Evolutionary conservation across 1,140 invertebrate genomes (phyloP), one percentile per base, ranked within the genome.

Genomic region (Fopius arisanus): DNA sequence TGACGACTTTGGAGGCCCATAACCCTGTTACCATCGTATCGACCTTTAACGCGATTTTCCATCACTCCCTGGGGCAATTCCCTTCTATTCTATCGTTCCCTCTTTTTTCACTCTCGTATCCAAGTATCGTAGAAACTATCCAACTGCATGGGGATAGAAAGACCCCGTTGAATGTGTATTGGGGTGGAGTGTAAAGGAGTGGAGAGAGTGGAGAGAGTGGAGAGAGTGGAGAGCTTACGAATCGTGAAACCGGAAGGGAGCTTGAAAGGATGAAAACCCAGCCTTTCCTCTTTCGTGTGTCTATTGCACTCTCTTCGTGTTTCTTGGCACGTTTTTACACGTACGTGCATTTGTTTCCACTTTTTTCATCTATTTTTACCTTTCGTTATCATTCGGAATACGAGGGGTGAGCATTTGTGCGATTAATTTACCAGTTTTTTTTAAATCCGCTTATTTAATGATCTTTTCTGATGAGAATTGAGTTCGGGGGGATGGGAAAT

Each of bases 1-100:
- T 29, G 26, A 29, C 28, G n/a, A 31, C 26, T 19, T 31, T n/a
- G n/a, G 26, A 65, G n/a, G n/a, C n/a, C 48, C 62, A 65, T 65
- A 65, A 65, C 29, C 29, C 28, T 16, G 62, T 31, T 65, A 31
- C n/a, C 29, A 65, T 33, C 67, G 67, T 70, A 74, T 74, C 72
- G 72, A 74, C 16, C 67, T 69, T 69, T 74, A 74, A 74, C 29
- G 67, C 67, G 67, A 74, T 74, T 74, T 74, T 74, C 29, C 29
- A 9, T 31, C 72, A 69, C 29, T 65, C 16, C 29, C 67, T 65
- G 19, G 28, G 63, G 6, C 54, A 51, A 54, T 65, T 33, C 26
- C n/a, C 28, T 29, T 31, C 26, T 29, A 65, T 31, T 9, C 29
- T 19, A 29, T 65, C 43, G 12, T n/a, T 29, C n/a, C 29, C 26